Conservation (phyloP, 2,888 invertebrate genomes). For the Aphelenchoides bicaudatus region DNA sequence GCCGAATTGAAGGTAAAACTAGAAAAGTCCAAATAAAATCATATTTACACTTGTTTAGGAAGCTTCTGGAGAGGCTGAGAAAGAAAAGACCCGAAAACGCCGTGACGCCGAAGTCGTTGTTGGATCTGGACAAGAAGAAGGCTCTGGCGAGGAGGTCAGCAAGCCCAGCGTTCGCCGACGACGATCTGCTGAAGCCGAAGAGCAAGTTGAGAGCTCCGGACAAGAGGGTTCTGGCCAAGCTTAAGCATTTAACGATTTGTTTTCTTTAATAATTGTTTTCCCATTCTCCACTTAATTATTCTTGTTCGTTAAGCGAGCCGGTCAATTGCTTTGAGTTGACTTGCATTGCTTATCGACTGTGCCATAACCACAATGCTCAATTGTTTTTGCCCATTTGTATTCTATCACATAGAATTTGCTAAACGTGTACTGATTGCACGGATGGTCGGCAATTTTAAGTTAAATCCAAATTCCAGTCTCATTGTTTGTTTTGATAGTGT, state of each 20-base stretch:
- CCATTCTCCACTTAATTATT: neutral
- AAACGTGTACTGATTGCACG: too few relatives aligned
- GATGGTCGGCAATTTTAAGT: too few relatives aligned
- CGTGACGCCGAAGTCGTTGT: neutral
- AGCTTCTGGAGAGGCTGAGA: neutral
- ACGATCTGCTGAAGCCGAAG: neutral
- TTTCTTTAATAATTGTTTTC: neutral
- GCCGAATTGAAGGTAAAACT: conserved; percentile 6
- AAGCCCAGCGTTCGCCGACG: conserved; percentile 1
- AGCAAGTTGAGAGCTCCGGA: neutral
- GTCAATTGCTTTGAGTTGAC: too few relatives aligned
- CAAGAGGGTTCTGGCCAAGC: conserved; percentile 3
- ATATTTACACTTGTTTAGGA: conserved; percentile 2
- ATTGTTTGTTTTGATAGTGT: too few relatives aligned
- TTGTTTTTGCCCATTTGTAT: too few relatives aligned
- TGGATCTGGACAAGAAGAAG: neutral
- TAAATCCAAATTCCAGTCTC: too few relatives aligned
- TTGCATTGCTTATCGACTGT: too few relatives aligned
- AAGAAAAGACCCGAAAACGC: neutral
- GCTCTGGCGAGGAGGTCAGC: neutral
- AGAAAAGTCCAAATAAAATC: neutral
- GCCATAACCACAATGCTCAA: too few relatives aligned
- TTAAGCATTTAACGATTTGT: neutral
- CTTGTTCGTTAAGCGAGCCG: too few relatives aligned
- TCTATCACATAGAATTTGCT: too few relatives aligned